Evolutionary conservation across 1,140 invertebrate genomes (phyloP).

Genomic region (Zophobas morio): DNA sequence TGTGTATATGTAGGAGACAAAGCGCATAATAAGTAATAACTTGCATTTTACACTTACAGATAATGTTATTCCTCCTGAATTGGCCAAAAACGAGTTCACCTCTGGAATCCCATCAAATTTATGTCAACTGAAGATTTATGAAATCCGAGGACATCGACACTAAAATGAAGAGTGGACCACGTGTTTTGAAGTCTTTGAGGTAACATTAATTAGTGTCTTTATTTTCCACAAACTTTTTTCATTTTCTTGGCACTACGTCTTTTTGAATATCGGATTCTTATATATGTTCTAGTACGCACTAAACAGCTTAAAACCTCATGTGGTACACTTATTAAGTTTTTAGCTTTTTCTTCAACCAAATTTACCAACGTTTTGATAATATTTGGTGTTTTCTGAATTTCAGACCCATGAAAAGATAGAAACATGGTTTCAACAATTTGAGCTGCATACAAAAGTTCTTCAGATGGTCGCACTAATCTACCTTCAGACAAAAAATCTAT

Average conservation of each 20-base stretch:
- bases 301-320: slow-evolving; percentile 25
- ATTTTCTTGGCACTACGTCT: background rate
- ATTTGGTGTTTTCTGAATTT: slow-evolving; percentile 30
- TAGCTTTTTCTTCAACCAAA: slow-evolving; percentile 8
- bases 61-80: no score
- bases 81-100: no score
- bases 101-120: no score
- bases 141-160: background rate
- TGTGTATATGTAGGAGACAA: no score
- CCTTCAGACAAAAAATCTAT: slow-evolving; percentile 35
- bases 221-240: background rate
- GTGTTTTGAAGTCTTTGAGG: background rate
- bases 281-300: slow-evolving; percentile 39
- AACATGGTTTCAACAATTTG: slow-evolving; percentile 10
- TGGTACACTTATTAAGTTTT: slow-evolving; percentile 17
- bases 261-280: slow-evolving; percentile 20
- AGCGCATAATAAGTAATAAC: no score
- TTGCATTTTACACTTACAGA: no score
- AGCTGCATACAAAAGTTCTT: slow-evolving; percentile 12
- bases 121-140: no score
- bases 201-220: background rate
- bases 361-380: slow-evolving; percentile 23
- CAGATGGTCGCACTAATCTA: slow-evolving; percentile 17
- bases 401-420: no score
- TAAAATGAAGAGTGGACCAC: background rate